Base-by-base conservation (phyloP, 2,797 vertebrate genomes). In the Scarus forsteni region DNA sequence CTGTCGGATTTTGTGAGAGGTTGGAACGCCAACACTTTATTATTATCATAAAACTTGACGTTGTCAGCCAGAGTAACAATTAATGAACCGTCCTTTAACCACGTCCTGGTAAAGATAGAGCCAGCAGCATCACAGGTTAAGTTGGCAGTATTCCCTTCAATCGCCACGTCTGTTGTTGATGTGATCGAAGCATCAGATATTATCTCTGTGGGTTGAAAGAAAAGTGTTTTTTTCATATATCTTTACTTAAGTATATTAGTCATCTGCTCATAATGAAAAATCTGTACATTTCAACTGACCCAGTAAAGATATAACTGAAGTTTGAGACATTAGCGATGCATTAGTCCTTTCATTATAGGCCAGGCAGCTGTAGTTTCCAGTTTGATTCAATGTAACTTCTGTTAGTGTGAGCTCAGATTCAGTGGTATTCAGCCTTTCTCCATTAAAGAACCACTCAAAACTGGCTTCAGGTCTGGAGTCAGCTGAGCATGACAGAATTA, bases 331-430 rank as follows among this genome's bases (percentile, higher is more conserved):
- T 38, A 60, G 1, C 50, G 72, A 49, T 77, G 49, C 86, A 8
- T 10, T 8, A 14, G 84, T 93, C 69, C 18, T 85, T 11, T 0
- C 60, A 66, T 93, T 93, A 38, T 53, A 73, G 12, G 87, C 79
- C 71, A 18, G 58, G 70, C 92, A 91, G 85, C 51, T 88, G 85
- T 93, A 92, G 65, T 61, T 82, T 3, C 89, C 91, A 67, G 79
- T 88, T 2, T 90, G 73, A 62, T 0, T 68, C 44, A 6, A 10
- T n/a, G 81, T 56, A 61, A 85, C 18, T 45, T 86, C 70, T 0
- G 1, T 13, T 48, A 92, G 73, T 12, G 0, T 50, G 40, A 91
- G 76, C 13, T 87, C 65, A 67, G 38, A 50, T 58, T 59, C 81
- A 9, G 34, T 50, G 35, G 14, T 5, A 38, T 61, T 1, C 18